phyloP scores from a whole-genome alignment of 2,113 vertebrate species.

The Pangasianodon hypophthalmus region DNA sequence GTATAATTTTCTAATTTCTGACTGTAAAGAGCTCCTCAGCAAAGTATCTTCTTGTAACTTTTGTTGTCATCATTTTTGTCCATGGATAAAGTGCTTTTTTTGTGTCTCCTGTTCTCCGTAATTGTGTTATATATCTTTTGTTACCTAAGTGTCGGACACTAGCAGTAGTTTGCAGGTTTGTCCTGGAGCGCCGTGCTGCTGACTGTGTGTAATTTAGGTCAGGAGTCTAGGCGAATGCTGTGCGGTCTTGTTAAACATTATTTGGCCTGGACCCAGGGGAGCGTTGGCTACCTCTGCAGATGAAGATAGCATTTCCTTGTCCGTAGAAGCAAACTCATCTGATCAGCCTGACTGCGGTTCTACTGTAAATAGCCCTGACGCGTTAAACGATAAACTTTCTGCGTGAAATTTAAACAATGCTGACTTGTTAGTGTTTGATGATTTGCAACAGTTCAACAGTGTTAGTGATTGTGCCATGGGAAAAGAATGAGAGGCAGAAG shows the following conservation, averaged over 20 bases:
- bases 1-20: conserved; percentile 2
- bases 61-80: conserved; percentile 26
- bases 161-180: conserved; percentile 15
- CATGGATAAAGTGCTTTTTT: neutral
- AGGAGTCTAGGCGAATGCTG: conserved; percentile 43
- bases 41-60: neutral
- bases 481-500: neutral
- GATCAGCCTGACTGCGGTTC: conserved; percentile 35
- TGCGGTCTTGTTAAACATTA: conserved; percentile 48
- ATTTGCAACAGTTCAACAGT: neutral
- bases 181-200: conserved; percentile 32
- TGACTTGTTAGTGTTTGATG: neutral
- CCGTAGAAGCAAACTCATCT: conserved; percentile 20
- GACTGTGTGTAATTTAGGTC: conserved; percentile 46
- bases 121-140: conserved; percentile 17
- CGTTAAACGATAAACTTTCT: neutral
- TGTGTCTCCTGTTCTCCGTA: neutral
- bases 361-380: neutral
- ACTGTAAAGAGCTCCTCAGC: neutral
- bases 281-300: conserved; percentile 46
- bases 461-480: neutral
- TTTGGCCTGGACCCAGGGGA: conserved; percentile 37
- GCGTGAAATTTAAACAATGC: neutral
- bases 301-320: conserved; percentile 47
- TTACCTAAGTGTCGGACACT: conserved; percentile 15